Conservation (phyloP, 64 coral and sea anemone species). For the Montipora sp. region DNA sequence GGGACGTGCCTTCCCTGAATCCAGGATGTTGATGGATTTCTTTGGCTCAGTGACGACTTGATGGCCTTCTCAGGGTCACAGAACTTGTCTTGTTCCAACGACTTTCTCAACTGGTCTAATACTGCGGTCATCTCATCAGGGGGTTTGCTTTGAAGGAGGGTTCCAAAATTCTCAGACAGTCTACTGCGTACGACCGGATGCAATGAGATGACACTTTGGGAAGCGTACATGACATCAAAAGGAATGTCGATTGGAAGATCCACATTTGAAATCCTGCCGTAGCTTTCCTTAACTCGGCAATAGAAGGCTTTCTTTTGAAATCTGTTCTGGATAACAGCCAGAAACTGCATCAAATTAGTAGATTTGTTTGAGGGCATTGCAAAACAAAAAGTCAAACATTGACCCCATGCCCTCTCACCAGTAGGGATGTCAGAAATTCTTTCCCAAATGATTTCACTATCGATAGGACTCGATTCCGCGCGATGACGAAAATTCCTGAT, state of each 20-base stretch:
- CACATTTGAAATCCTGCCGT: conserved; percentile 11
- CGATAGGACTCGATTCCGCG: background rate
- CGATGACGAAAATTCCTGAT: conserved; percentile 19
- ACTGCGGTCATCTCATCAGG: conserved; percentile 28
- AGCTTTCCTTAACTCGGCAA: conserved; percentile 29
- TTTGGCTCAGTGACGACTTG: conserved; percentile 44
- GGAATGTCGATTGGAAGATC: conserved; percentile 38
- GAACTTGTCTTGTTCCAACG: conserved; percentile 67
- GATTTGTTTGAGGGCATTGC: background rate
- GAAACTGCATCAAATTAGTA: background rate
- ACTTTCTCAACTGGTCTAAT: conserved; percentile 60
- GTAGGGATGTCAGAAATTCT: conserved; percentile 37
- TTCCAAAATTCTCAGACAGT: conserved; percentile 36
- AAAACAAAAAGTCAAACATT: conserved; percentile 72
- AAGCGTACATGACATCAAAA: conserved; percentile 72
- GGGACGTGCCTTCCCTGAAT: conserved; percentile 58
- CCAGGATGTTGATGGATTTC: conserved; percentile 48
- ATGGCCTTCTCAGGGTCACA: conserved; percentile 64
- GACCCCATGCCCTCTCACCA: conserved; percentile 40
- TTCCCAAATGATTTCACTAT: conserved; percentile 5
- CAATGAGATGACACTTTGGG: conserved; percentile 52
- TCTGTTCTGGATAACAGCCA: conserved; percentile 12
- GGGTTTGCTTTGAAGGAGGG: conserved; percentile 53
- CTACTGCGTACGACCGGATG: conserved; percentile 72
- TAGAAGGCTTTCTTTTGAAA: conserved; percentile 35